Evolutionary conservation across 2,797 vertebrate species (phyloP), one percentile per base, ranked within the genome.

Genomic region (Hephaestus fuliginosus): DNA sequence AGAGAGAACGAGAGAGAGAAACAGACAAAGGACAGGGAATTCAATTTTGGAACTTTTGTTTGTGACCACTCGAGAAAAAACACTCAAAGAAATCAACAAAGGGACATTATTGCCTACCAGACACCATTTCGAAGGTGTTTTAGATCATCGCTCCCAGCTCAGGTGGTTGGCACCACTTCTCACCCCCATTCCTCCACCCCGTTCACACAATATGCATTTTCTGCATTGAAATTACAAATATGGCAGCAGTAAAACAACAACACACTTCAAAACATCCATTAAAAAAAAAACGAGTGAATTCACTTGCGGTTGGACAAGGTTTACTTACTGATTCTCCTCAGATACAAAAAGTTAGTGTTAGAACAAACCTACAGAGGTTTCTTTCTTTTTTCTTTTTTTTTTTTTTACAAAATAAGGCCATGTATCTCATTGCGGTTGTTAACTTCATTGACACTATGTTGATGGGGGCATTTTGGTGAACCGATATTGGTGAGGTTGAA

Each of bases 31-130:
- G 33, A 79, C 11, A 39, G 20, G 53, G 13, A 74, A 78, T 74
- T 20, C 18, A 78, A 52, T 76, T 77, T 28, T 13, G 48, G 7
- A 73, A 70, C 22, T 80, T 75, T 66, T 70, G 30, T 80, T 84
- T 78, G 48, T 25, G 33, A 33, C 46, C n/a, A 15, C 33, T 68
- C 22, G 1, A 25, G 9, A 48, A 22, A 52, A 20, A 55, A 18
- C 2, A 14, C 9, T 10, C 2, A 53, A 10, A 57, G 22, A 76
- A 30, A 43, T 39, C 43, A 71, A 30, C 14, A 17, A 66, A 62
- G 28, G 5, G 51, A 33, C 22, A 73, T 4, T 4, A 17, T 41
- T n/a, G 58, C 41, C 57, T 69, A 49, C 18, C 53, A 74, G 30
- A 63, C 17, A 12, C 20, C 15, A 17, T 51, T 33, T 67, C 0